Base-by-base conservation (phyloP, 1,140 invertebrate species). In the Zaprionus ghesquierei region DNA sequence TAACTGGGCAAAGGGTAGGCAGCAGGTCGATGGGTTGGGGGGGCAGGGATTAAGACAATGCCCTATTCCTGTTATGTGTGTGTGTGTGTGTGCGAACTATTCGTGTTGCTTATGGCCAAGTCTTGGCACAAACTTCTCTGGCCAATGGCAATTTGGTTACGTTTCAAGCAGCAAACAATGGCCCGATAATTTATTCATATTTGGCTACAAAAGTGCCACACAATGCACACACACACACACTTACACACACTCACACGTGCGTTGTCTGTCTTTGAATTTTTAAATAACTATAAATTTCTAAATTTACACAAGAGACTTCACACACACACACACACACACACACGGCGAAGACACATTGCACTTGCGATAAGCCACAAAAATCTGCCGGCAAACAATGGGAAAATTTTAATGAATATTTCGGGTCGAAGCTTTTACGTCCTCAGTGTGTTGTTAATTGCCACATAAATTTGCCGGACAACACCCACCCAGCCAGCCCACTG, bases 211-310 rank as follows among this genome's bases (percentile, higher is more conserved):
- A 75, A 75, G 72, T 70, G 60, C 54, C 60, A 60, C 53, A 63
- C 58, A 69, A 54, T 35, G 18, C 77, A 85, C 68, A 74, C 61
- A 66, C 69, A 51, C 58, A 66, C 33, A 63, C 61, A 66, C 69
- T 46, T 53, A 66, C 33, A 63, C 35, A 31, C 23, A 0, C 15
- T 25, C 50, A 51, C 58, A 20, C 46, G 35, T 69, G 38, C 54
- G 69, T 50, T 46, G 49, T 61, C 75, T 87, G 60, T 54, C 60
- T 54, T 63, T 63, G 79, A 87, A 87, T 87, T 87, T 87, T 87
- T 87, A 87, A 89, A 87, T 87, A 87, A 87, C 85, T 86, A 89
- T 87, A 87, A 87, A 87, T 87, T 87, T 75, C 82, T 87, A 87
- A 87, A 87, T 87, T 87, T 87, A 87, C 82, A 79, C 82, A 87